Evolutionary conservation across 2,888 invertebrate genomes (phyloP), one percentile per base, ranked within the genome.

Genomic region (Drosophila putrida): DNA sequence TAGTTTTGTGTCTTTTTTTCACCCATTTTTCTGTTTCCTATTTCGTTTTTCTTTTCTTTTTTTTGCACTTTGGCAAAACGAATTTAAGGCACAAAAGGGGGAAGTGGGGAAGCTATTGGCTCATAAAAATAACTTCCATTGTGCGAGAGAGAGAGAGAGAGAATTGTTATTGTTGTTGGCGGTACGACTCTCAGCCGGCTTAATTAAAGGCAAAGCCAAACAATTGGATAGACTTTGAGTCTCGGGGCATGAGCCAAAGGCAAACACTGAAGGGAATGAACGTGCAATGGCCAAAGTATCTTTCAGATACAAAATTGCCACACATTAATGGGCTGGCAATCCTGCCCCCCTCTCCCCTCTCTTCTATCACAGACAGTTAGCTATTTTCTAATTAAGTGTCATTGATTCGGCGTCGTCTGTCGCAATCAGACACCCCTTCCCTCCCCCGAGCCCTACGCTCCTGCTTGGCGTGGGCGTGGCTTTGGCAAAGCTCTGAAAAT

Each of bases 301-400:
- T 75, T 58, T 50, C 54, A 65, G 83, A 83, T 88, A 86, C 83
- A 63, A 75, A 69, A 75, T 80, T 82, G 80, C 75, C 72, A 67
- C 69, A 67, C 72, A 82, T 78, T 81, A 78, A 80, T 67, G 75
- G 72, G n/a, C 51, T 27, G 13, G 10, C 44, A 33, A 33, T 20
- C 33, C 28, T 28, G 5, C 20, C 27, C 15, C 20, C n/a, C 44
- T 0, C n/a, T 25, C 39, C 20, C 28, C 57, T 1, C 11, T 6
- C 47, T 4, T 20, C 20, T 13, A 41, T 31, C 31, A 31, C 51
- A 39, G 4, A 33, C 10, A 59, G 51, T 47, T 62, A 67, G 79
- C 79, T 79, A 73, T 82, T 82, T 85, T 89, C 85, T 78, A 85
- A 85, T 85, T 85, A 85, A 89, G 85, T 89, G 88, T 80, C 89